Conservation (phyloP, 2,113 vertebrate genomes). For the Salvelinus sp. region DNA sequence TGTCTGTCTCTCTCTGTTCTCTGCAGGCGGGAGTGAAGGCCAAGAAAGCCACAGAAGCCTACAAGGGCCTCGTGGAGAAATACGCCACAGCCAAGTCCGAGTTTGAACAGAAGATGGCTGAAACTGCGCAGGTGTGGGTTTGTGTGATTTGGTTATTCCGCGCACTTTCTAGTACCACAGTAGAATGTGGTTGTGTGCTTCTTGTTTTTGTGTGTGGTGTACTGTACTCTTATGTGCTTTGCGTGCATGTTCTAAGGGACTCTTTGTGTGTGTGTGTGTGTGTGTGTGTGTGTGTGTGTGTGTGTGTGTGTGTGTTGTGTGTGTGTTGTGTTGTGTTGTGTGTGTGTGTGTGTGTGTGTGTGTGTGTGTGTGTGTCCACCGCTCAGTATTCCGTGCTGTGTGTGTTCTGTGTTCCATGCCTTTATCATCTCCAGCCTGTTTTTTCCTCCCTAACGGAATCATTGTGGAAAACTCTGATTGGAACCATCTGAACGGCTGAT, state of each 20-base stretch:
- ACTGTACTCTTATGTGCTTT: background rate
- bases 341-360: background rate
- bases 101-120: constrained; percentile 97
- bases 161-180: background rate
- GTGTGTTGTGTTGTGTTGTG: constrained; percentile 14
- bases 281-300: background rate
- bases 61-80: constrained; percentile 92
- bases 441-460: constrained; percentile 60
- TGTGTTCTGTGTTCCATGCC: constrained; percentile 26
- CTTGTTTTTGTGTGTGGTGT: background rate
- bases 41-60: constrained; percentile 95
- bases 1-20: constrained; percentile 43
- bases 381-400: constrained; percentile 14
- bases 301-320: constrained; percentile 8
- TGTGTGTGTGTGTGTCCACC: constrained; percentile 1
- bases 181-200: background rate
- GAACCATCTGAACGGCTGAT: constrained; percentile 66
- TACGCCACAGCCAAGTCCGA: constrained; percentile 90
- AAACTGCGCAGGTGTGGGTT: constrained; percentile 84
- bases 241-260: background rate
- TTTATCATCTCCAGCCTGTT: constrained; percentile 61
- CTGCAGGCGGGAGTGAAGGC: constrained; percentile 89
- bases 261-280: background rate
- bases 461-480: constrained; percentile 57
- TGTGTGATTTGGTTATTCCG: background rate